Percentiles rank a stretch among this genome's conserved stretches.
These are phyloP conservation scores for Nesoenas mayeri DNA, from an alignment of 2,113 vertebrate genomes.

Conservation along the genomic window DNA sequence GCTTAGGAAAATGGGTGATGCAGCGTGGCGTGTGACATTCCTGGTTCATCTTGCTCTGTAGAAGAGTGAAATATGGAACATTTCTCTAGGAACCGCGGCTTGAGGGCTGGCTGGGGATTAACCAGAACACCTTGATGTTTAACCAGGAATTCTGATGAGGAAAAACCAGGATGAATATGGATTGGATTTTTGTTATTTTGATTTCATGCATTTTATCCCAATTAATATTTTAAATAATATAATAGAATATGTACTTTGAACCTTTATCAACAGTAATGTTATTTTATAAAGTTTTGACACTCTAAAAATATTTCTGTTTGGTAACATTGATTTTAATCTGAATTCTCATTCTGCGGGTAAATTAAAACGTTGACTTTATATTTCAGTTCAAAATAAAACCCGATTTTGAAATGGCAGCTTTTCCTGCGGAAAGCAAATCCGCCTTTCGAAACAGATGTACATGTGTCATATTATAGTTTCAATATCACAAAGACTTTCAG, in stretches of 20 bases:
- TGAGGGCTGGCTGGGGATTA: neutral
- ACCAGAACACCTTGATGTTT: neutral
- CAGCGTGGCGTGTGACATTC: neutral
- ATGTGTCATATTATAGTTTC: conserved; percentile 21
- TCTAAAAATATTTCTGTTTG: neutral
- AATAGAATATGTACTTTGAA: neutral
- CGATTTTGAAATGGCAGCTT: conserved; percentile 8
- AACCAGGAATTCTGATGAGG: neutral
- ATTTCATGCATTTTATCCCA: neutral
- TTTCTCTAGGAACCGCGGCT: neutral
- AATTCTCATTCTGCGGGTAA: neutral
- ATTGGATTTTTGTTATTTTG: neutral
- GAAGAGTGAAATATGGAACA: neutral
- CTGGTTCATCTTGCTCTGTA: neutral
- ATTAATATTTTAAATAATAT: neutral
- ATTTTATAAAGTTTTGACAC: neutral
- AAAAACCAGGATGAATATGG: neutral
- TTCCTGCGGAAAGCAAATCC: neutral
- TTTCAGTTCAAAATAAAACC: neutral
- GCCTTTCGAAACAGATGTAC: conserved; percentile 21
- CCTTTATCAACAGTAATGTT: neutral
- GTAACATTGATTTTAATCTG: neutral
- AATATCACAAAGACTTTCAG: conserved; percentile 8
- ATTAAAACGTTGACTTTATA: neutral
- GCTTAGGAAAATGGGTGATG: neutral